phyloP scores from a whole-genome alignment of 1,140 invertebrate species.

The Aporrectodea caliginosa region DNA sequence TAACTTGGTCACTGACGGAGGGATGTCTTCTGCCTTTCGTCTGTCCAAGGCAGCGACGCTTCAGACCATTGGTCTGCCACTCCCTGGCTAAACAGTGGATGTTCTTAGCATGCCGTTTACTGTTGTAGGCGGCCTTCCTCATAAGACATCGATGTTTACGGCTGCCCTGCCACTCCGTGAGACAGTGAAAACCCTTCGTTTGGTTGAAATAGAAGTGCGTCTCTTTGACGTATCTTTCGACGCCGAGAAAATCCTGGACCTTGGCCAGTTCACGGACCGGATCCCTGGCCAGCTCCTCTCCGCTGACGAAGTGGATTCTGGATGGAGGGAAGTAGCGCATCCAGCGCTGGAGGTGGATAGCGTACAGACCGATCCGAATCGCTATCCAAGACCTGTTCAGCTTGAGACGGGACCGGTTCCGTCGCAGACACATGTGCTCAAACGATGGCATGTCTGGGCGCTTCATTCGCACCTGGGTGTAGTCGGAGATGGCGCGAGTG shows the following conservation, averaged over 20 bases:
- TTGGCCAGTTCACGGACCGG: conserved; percentile 78
- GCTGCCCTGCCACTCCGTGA: conserved; percentile 57
- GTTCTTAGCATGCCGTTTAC: too few relatives aligned
- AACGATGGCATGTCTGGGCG: too few relatives aligned
- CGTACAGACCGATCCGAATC: conserved; percentile 80
- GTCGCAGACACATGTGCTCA: too few relatives aligned
- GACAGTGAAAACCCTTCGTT: conserved; percentile 89
- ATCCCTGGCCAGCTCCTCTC: conserved; percentile 77
- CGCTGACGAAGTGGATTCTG: conserved; percentile 83
- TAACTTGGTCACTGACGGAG: conserved; percentile 67
- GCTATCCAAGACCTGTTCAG: conserved; percentile 83
- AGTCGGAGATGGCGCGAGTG: conserved; percentile 86
- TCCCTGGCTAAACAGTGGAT: too few relatives aligned
- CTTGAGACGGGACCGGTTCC: too few relatives aligned
- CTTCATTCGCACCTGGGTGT: too few relatives aligned
- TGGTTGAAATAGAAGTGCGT: conserved; percentile 91
- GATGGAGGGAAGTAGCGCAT: conserved; percentile 75
- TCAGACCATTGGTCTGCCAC: background rate
- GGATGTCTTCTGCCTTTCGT: conserved; percentile 89
- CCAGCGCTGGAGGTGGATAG: conserved; percentile 78
- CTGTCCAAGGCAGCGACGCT: conserved; percentile 80
- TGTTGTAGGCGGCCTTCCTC: too few relatives aligned
- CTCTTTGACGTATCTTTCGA: conserved; percentile 77
- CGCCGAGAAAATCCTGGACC: conserved; percentile 79
- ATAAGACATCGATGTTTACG: too few relatives aligned